Conservation (phyloP, 2,888 invertebrate species). For the Andrena trimmerana region DNA sequence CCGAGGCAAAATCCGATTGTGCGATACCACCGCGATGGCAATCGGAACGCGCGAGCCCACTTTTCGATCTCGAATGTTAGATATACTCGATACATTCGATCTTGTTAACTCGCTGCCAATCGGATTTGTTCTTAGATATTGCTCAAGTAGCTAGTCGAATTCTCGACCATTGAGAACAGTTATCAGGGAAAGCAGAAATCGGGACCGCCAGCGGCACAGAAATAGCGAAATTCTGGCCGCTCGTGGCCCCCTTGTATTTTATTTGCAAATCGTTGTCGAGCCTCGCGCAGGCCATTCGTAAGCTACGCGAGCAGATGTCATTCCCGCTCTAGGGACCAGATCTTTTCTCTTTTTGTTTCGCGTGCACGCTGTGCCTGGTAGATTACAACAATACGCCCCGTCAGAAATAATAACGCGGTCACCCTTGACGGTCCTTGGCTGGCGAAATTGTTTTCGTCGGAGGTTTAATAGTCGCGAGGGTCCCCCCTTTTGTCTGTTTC, state of each 20-base stretch:
- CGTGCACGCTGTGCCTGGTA: background rate
- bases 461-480: background rate
- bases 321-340: constrained; percentile 37
- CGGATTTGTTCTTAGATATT: background rate
- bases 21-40: background rate
- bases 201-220: constrained; percentile 6
- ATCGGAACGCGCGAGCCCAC: background rate
- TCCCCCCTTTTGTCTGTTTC: constrained; percentile 9
- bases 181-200: background rate
- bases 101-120: background rate
- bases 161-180: background rate
- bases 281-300: constrained; percentile 26
- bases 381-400: constrained; percentile 35
- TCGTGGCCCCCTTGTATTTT: constrained; percentile 20
- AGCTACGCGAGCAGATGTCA: constrained; percentile 45
- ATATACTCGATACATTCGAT: background rate
- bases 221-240: constrained; percentile 15
- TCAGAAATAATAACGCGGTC: constrained; percentile 45
- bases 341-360: constrained; percentile 17
- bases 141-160: background rate
- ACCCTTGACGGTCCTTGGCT: constrained; percentile 1
- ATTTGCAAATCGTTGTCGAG: constrained; percentile 34
- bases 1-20: background rate
- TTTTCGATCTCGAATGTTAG: background rate
- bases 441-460: constrained; percentile 30